Conservation (phyloP, 1,140 invertebrate genomes). For the Andrena cerasifolii region DNA sequence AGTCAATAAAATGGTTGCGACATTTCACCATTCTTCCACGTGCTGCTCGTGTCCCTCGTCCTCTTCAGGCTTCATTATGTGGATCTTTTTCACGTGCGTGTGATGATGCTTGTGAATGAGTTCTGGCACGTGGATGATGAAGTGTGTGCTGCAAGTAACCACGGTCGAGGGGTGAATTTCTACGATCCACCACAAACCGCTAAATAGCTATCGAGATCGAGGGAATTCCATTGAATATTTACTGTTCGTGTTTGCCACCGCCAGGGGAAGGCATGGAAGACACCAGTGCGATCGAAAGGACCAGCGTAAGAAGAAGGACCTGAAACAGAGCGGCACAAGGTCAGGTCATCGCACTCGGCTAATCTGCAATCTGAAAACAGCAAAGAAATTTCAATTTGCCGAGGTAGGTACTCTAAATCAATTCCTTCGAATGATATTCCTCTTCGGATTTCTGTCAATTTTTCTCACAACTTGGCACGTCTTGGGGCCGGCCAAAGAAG, state of each 20-base stretch:
- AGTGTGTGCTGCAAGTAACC: slow-evolving; percentile 65
- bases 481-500: too few relatives aligned
- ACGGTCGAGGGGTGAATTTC: neutral
- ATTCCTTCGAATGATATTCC: too few relatives aligned
- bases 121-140: slow-evolving; percentile 69
- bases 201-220: too few relatives aligned
- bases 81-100: slow-evolving; percentile 70
- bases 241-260: slow-evolving; percentile 62
- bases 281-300: slow-evolving; percentile 46
- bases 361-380: neutral
- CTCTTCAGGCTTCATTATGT: slow-evolving; percentile 60
- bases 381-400: neutral
- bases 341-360: neutral
- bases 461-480: too few relatives aligned
- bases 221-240: slow-evolving; percentile 40
- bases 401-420: too few relatives aligned
- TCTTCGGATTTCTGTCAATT: too few relatives aligned
- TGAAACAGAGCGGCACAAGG: slow-evolving; percentile 30
- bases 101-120: slow-evolving; percentile 68
- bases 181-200: neutral
- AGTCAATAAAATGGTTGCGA: too few relatives aligned
- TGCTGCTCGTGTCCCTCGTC: slow-evolving; percentile 57
- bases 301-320: slow-evolving; percentile 49
- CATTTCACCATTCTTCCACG: slow-evolving; percentile 62
- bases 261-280: slow-evolving; percentile 57